phyloP scores from a whole-genome alignment of 2,113 vertebrate species.

The Passer domesticus region DNA sequence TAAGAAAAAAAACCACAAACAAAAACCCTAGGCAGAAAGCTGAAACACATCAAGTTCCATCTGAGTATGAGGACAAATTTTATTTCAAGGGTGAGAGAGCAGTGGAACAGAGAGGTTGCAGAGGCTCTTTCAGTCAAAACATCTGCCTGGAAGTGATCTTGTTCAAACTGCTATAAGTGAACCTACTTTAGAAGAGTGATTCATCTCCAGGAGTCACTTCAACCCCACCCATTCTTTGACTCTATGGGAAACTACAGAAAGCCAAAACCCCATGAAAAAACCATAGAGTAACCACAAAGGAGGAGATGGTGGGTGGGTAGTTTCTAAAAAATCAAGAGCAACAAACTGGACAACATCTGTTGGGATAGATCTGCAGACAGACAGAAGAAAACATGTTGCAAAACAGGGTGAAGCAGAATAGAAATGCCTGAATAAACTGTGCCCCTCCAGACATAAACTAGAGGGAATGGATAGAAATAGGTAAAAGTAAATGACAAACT shows the following conservation, averaged over 20 bases:
- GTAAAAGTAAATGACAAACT: background rate
- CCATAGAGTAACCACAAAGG: background rate
- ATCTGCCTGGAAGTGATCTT: background rate
- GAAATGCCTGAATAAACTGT: background rate
- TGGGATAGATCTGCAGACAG: background rate
- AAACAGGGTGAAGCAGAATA: background rate
- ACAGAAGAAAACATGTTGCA: background rate
- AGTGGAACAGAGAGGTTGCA: background rate
- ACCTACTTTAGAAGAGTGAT: background rate
- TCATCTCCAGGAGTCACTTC: background rate
- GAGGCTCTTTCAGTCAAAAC: background rate
- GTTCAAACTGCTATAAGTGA: background rate
- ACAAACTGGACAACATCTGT: background rate
- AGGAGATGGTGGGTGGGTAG: accelerated
- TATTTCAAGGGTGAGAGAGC: background rate
- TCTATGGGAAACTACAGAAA: background rate
- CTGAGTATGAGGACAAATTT: background rate
- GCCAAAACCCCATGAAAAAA: background rate
- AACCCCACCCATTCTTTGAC: background rate
- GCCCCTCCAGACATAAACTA: background rate
- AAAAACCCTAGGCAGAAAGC: background rate
- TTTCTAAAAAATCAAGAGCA: background rate
- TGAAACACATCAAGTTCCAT: background rate
- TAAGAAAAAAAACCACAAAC: background rate
- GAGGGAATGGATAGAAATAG: background rate